Base-by-base conservation (phyloP, 1,140 invertebrate species). In the Thaumetopoea pityocampa region DNA sequence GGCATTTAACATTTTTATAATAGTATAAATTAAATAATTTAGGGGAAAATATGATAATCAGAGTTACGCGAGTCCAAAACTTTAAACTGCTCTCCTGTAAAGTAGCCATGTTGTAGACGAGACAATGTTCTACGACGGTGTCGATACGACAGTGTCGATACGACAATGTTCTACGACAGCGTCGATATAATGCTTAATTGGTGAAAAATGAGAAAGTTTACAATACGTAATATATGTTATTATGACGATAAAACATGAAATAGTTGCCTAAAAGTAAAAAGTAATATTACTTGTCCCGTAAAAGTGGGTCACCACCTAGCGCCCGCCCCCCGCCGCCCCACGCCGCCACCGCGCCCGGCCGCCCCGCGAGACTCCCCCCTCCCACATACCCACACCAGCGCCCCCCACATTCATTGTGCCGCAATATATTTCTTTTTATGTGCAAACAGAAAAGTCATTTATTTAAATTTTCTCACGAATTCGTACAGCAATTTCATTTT, bases 391-490 rank as follows among this genome's bases (percentile, higher is more conserved):
- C 70, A 65, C 52, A 51, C 65, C 62, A 57, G 70, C n/a, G n/a
- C 73, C 57, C 67, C 67, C 67, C 67, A 80, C 74, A 83, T 79
- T 79, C 76, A 80, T 81, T 83, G 77, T 81, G 79, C 77, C 77
- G 79, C 79, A 83, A 83, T 83, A 83, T 83, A 83, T 81, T 83
- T 81, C 74, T 80, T 81, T 83, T 83, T 83, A 83, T 83, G 79
- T 83, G 76, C 79, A 83, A 83, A 83, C 77, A 81, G 79, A 83
- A 83, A 80, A 83, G 79, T 81, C 77, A 83, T 80, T 81, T 83
- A 83, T 83, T 83, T 80, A 83, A 83, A 83, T 79, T 83, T 83
- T 80, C 79, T 83, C 79, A 83, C 79, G 79, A 83, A 83, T 83
- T 81, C 73, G 66, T 76, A 77, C 76, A 67, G 77, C 74, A 84